phyloP scores from a whole-genome alignment of 2,113 vertebrate genomes.

The Erinaceus europaeus region DNA sequence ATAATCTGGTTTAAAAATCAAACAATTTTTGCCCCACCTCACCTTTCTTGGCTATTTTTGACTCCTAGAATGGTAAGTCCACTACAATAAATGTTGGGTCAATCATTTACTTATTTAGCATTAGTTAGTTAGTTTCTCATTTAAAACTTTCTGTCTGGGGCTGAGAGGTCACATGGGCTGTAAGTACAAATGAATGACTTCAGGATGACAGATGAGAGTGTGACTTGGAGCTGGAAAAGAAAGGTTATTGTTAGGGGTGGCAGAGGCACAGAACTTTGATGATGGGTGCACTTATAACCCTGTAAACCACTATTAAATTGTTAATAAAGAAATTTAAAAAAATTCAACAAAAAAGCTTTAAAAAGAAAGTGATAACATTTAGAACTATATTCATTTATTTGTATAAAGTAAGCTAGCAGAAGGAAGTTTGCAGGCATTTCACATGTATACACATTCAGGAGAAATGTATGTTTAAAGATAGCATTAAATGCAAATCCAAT shows the following conservation, averaged over 20 bases:
- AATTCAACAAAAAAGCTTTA: too few species aligned
- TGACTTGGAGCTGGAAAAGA: not conserved
- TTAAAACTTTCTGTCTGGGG: not conserved
- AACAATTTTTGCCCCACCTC: too few species aligned
- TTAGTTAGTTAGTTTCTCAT: not conserved
- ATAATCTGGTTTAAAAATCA: too few species aligned
- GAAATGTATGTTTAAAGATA: not conserved
- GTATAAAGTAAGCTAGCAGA: not conserved
- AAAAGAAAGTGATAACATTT: not conserved
- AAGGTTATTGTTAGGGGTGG: too few species aligned
- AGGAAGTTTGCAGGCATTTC: not conserved
- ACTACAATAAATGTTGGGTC: not conserved
- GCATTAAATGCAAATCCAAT: not conserved
- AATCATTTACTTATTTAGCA: too few species aligned
- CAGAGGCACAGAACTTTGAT: too few species aligned
- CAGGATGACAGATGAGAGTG: not conserved
- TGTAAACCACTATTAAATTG: too few species aligned
- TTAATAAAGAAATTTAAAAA: too few species aligned
- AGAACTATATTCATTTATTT: not conserved
- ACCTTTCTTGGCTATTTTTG: not conserved
- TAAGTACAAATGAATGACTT: not conserved
- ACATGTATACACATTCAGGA: not conserved
- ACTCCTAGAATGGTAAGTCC: not conserved
- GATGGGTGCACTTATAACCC: too few species aligned
- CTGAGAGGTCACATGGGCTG: not conserved